A percentile compares a stretch with the other conserved stretches of the same genome.
Conservation (phyloP, 53 echinoderm and acorn worm genomes). For the Mesocentrotus franciscanus region DNA sequence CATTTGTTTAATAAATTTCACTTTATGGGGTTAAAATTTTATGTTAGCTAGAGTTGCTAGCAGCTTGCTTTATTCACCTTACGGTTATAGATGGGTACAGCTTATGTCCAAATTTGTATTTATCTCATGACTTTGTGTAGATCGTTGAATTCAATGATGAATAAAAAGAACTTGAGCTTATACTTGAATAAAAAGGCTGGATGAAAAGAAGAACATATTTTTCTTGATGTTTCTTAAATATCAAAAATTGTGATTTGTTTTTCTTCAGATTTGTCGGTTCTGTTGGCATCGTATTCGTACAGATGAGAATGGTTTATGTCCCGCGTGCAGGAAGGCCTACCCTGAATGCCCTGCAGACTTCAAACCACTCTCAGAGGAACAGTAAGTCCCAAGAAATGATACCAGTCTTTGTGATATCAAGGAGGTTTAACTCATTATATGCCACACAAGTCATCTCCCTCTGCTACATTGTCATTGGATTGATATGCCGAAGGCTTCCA, state of each 20-base stretch:
- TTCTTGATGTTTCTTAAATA: neutral
- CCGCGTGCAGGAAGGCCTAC: constrained; percentile 97
- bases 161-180: neutral
- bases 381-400: constrained; percentile 72
- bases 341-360: constrained; percentile 99
- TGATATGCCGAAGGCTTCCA: too few relatives aligned
- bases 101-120: too few relatives aligned
- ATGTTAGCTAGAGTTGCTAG: too few relatives aligned
- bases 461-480: too few relatives aligned
- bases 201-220: neutral
- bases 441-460: neutral
- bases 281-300: constrained; percentile 99
- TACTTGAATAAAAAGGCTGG: neutral
- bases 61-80: too few relatives aligned
- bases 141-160: neutral
- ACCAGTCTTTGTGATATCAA: constrained; percentile 16
- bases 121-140: neutral
- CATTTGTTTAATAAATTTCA: too few relatives aligned
- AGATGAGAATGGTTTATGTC: constrained; percentile 99
- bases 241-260: neutral
- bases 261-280: constrained; percentile 90
- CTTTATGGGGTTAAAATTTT: too few relatives aligned
- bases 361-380: constrained; percentile 99
- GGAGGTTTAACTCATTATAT: too few relatives aligned
- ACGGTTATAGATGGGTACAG: neutral